phyloP scores from a whole-genome alignment of 2,888 invertebrate species.

The Fragum whitleyi region DNA sequence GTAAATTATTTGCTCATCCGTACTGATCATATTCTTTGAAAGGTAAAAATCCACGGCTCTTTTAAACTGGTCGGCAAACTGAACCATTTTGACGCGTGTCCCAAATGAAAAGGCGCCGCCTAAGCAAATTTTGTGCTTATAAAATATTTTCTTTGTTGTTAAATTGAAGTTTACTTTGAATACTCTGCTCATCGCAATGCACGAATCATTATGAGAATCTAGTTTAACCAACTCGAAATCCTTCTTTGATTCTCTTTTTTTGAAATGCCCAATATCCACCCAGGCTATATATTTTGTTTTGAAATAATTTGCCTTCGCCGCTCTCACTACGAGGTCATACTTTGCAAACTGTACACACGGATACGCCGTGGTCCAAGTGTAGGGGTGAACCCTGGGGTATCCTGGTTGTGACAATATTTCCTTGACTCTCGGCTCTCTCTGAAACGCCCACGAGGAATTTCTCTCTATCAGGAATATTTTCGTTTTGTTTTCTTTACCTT shows the following conservation, averaged over 20 bases:
- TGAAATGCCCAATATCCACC: slow-evolving; percentile 74
- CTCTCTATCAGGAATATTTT: slow-evolving; percentile 54
- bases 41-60: slow-evolving; percentile 55
- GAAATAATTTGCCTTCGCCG: slow-evolving; percentile 59
- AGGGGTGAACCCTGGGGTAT: slow-evolving; percentile 71
- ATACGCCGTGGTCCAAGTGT: slow-evolving; percentile 73
- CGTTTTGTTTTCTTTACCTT: slow-evolving; percentile 42
- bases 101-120: slow-evolving; percentile 59
- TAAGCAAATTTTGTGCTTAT: slow-evolving; percentile 61
- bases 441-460: slow-evolving; percentile 66
- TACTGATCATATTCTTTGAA: not conserved
- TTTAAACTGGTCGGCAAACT: slow-evolving; percentile 46
- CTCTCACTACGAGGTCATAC: slow-evolving; percentile 61
- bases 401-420: slow-evolving; percentile 48
- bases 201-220: slow-evolving; percentile 32
- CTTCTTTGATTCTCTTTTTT: slow-evolving; percentile 39
- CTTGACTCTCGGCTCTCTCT: slow-evolving; percentile 48
- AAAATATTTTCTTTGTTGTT: slow-evolving; percentile 49
- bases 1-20: not conserved
- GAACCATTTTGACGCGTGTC: slow-evolving; percentile 31
- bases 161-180: slow-evolving; percentile 14
- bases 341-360: slow-evolving; percentile 72
- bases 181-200: slow-evolving; percentile 42
- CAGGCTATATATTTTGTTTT: slow-evolving; percentile 67
- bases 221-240: slow-evolving; percentile 51